These are phyloP conservation scores for Coranthus polyacanthus DNA, from an alignment of 2,797 vertebrate genomes.

Conservation along the genomic window DNA sequence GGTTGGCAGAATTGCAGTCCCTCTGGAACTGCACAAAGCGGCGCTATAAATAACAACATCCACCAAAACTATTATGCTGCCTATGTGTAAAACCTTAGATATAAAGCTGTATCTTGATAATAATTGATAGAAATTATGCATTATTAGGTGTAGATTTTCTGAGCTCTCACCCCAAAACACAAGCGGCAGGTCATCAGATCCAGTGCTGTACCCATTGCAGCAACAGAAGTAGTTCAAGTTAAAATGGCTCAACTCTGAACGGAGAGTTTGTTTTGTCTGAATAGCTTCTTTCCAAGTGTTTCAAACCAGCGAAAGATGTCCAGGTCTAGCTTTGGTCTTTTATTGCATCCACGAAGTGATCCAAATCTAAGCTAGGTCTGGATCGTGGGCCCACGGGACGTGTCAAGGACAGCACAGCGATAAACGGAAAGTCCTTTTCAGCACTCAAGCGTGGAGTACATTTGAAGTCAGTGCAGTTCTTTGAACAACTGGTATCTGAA, in stretches of 20 bases:
- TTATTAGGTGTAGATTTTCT: not conserved
- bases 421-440: not conserved
- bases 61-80: conserved; percentile 13
- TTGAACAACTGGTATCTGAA: not conserved
- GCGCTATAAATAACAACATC: conserved; percentile 14
- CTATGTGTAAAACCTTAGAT: conserved; percentile 11
- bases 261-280: not conserved
- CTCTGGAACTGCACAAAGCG: conserved; percentile 22
- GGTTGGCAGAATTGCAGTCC: conserved; percentile 11
- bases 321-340: conserved; percentile 15
- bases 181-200: conserved; percentile 74
- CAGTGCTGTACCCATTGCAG: conserved; percentile 73
- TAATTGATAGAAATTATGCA: conserved; percentile 16
- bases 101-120: conserved; percentile 15
- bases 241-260: not conserved
- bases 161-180: conserved; percentile 86
- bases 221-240: not conserved
- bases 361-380: conserved; percentile 5
- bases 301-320: conserved; percentile 15
- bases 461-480: conserved; percentile 3
- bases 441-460: not conserved
- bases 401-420: not conserved
- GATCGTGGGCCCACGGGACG: not conserved
- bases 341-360: not conserved
- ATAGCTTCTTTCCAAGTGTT: conserved; percentile 13